These are phyloP conservation scores for Tetramorium bicarinatum DNA, from an alignment of 2,888 invertebrate genomes.

Conservation along the genomic window DNA sequence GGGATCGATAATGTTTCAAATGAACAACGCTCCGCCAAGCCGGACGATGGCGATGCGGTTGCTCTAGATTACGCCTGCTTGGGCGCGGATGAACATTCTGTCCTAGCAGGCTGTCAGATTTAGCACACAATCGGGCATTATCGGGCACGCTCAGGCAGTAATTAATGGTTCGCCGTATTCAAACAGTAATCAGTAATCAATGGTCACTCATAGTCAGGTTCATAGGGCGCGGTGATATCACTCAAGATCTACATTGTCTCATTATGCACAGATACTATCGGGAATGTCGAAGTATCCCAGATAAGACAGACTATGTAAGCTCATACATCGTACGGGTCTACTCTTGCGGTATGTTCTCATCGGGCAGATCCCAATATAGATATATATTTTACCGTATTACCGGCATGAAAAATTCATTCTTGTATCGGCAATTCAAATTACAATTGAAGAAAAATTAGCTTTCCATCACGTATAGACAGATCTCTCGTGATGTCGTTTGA, in stretches of 20 bases:
- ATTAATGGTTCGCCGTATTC: constrained; percentile 72
- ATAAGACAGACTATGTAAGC: not conserved
- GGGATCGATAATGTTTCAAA: constrained; percentile 53
- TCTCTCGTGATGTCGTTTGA: not conserved
- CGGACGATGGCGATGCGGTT: constrained; percentile 65
- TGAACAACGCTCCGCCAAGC: constrained; percentile 53
- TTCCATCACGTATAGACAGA: not conserved
- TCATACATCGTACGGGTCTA: not conserved
- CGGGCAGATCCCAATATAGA: not conserved
- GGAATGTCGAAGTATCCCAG: constrained; percentile 39
- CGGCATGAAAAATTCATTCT: not conserved
- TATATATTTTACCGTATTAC: not conserved
- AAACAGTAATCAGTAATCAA: constrained; percentile 78
- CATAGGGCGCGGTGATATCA: constrained; percentile 64
- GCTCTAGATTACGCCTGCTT: constrained; percentile 61
- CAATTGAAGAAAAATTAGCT: not conserved
- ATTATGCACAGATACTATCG: constrained; percentile 39
- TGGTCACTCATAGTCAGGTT: constrained; percentile 75
- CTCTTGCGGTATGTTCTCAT: not conserved
- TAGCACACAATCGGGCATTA: constrained; percentile 77
- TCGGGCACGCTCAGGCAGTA: constrained; percentile 74
- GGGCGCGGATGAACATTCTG: constrained; percentile 70
- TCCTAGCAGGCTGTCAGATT: constrained; percentile 72
- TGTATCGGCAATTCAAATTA: not conserved
- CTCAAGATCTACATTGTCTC: constrained; percentile 64